Conservation (phyloP, 2,888 invertebrate genomes). For the Drosophila pseudotalamancana region DNA sequence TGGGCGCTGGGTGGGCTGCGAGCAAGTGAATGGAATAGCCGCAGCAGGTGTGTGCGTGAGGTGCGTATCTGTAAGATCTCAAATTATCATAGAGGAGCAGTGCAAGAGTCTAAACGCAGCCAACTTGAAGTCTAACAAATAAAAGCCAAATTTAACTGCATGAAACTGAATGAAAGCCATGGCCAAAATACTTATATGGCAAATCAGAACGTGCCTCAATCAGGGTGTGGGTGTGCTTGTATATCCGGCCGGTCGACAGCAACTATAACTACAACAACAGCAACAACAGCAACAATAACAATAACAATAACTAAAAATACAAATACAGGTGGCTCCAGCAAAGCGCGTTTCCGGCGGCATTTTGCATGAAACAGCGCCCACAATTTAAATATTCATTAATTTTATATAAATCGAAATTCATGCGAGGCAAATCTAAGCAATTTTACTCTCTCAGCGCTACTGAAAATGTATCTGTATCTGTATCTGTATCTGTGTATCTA, state of each 20-base stretch:
- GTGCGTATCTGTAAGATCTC: conserved; percentile 55
- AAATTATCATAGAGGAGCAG: conserved; percentile 71
- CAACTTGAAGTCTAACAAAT: conserved; percentile 40
- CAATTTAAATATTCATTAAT: conserved; percentile 78
- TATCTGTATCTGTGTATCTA: conserved; percentile 12
- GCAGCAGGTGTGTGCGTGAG: conserved; percentile 10
- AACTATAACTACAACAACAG: neutral
- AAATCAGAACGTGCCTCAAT: conserved; percentile 27
- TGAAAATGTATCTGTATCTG: conserved; percentile 33
- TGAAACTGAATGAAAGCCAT: conserved; percentile 33
- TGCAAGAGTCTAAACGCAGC: conserved; percentile 55
- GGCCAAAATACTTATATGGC: conserved; percentile 37
- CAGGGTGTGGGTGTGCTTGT: conserved; percentile 35
- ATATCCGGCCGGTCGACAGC: conserved; percentile 53
- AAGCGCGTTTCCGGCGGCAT: conserved; percentile 74
- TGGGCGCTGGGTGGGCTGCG: conserved; percentile 18
- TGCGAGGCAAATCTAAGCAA: conserved; percentile 38
- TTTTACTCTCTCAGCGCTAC: conserved; percentile 46
- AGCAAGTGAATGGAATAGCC: conserved; percentile 59
- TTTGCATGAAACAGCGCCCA: conserved; percentile 59
- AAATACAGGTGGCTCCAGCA: conserved; percentile 62
- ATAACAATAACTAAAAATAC: conserved; percentile 1
- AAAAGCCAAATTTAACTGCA: conserved; percentile 9
- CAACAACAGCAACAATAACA: conserved; percentile 6
- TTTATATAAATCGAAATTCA: conserved; percentile 74